Conservation (phyloP, 37 sponge, comb jelly and placozoan genomes). For the Spongilla lacustris region DNA sequence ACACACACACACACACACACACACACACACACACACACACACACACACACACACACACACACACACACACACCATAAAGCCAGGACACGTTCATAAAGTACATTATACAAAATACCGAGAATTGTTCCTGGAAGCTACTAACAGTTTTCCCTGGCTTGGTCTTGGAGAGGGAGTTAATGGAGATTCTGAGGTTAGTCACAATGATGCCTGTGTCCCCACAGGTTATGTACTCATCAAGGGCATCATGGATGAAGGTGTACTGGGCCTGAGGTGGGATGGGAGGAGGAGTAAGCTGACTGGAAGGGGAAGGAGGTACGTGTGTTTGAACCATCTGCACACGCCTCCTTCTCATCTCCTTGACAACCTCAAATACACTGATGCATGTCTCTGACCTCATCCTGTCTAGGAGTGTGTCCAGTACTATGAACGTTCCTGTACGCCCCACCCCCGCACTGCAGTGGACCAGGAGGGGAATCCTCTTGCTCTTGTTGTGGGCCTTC, state of each 20-base stretch:
- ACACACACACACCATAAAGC: neutral
- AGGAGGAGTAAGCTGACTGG: neutral
- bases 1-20: too few relatives aligned
- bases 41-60: slow-evolving; percentile 7
- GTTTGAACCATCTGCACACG: slow-evolving; percentile 60
- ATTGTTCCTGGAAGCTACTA: slow-evolving; percentile 42
- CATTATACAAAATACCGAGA: slow-evolving; percentile 22
- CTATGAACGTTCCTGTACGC: slow-evolving; percentile 63
- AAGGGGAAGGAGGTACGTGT: slow-evolving; percentile 25
- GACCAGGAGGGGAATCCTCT: slow-evolving; percentile 39
- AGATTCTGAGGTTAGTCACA: slow-evolving; percentile 35
- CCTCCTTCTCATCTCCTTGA: slow-evolving; percentile 33
- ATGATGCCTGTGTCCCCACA: slow-evolving; percentile 62
- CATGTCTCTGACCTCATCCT: slow-evolving; percentile 15
- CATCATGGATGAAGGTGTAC: slow-evolving; percentile 71
- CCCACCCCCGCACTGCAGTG: slow-evolving; percentile 83
- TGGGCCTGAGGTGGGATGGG: slow-evolving; percentile 30
- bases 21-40: too few relatives aligned
- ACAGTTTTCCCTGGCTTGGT: neutral
- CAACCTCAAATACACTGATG: slow-evolving; percentile 42
- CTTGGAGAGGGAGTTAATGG: slow-evolving; percentile 39
- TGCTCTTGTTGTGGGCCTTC: slow-evolving; percentile 21
- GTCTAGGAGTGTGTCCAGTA: slow-evolving; percentile 53
- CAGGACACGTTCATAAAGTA: too few relatives aligned
- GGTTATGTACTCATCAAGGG: slow-evolving; percentile 52